A percentile compares a stretch with the other conserved stretches of the same genome.
phyloP scores from a whole-genome alignment of 2,797 vertebrate genomes.

The Amazona ochrocephala region DNA sequence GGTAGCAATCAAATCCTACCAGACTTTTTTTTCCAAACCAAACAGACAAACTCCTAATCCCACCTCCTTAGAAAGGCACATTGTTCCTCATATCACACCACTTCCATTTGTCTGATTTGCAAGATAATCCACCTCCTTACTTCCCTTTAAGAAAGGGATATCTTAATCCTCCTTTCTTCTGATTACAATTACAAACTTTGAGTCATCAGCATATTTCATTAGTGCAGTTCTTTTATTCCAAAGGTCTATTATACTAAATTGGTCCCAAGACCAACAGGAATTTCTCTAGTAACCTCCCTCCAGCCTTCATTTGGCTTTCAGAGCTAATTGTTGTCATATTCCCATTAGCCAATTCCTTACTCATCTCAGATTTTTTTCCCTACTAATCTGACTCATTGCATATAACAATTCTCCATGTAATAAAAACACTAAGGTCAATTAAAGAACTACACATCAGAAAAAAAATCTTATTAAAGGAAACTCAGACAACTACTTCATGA shows the following conservation, averaged over 20 bases:
- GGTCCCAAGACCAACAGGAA: slow-evolving; percentile 8
- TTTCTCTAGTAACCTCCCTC: slow-evolving; percentile 5
- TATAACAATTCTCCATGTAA: neutral
- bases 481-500: neutral
- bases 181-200: neutral
- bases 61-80: neutral
- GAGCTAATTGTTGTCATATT: neutral
- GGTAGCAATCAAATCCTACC: neutral
- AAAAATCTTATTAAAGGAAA: neutral
- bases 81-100: neutral
- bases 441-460: neutral
- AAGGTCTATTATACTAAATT: neutral
- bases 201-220: slow-evolving; percentile 22
- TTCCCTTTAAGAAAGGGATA: neutral
- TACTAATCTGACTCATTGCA: slow-evolving; percentile 12
- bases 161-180: neutral
- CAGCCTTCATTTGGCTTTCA: neutral
- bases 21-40: neutral
- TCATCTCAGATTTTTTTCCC: slow-evolving; percentile 8
- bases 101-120: neutral
- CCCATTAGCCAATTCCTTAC: slow-evolving; percentile 20
- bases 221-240: neutral
- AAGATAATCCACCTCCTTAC: neutral
- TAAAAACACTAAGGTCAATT: neutral
- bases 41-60: neutral